These are phyloP conservation scores for Druon quercuslanigerum DNA, from an alignment of 1,140 invertebrate species.

Conservation along the genomic window DNA sequence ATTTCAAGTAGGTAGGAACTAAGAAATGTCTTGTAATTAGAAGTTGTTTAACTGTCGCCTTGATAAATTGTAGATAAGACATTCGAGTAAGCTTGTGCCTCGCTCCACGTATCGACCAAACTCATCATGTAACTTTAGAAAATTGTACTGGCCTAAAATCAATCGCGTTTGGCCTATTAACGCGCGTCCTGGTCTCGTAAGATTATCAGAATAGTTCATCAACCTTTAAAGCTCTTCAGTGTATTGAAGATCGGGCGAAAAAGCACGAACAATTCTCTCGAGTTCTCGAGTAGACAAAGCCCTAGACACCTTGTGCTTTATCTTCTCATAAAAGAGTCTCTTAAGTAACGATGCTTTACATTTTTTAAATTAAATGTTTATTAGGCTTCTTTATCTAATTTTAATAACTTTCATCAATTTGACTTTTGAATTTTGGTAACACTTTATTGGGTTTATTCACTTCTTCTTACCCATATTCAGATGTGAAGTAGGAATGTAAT, in stretches of 20 bases:
- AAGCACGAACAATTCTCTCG: neutral
- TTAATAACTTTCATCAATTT: too few species aligned
- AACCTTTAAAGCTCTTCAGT: conserved; percentile 48
- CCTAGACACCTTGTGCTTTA: conserved; percentile 15
- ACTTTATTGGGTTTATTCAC: too few species aligned
- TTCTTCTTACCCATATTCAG: too few species aligned
- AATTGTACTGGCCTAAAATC: conserved; percentile 37
- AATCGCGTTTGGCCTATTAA: conserved; percentile 50
- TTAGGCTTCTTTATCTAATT: too few species aligned
- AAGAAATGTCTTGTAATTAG: conserved; percentile 2
- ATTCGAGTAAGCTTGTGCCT: conserved; percentile 24
- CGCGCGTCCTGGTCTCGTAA: conserved; percentile 36
- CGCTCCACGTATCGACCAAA: conserved; percentile 53
- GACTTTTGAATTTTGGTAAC: too few species aligned
- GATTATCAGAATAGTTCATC: conserved; percentile 49
- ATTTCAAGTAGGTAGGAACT: neutral
- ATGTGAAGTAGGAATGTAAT: too few species aligned
- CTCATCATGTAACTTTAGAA: conserved; percentile 44
- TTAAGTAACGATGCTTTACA: neutral
- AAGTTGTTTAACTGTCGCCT: neutral
- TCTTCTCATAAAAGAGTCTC: neutral
- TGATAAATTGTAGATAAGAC: conserved; percentile 23
- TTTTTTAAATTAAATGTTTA: neutral
- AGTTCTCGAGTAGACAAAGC: neutral
- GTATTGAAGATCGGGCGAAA: conserved; percentile 17